Evolutionary conservation across 1,140 invertebrate species (phyloP).

Genomic region (Drosophila jambulina): DNA sequence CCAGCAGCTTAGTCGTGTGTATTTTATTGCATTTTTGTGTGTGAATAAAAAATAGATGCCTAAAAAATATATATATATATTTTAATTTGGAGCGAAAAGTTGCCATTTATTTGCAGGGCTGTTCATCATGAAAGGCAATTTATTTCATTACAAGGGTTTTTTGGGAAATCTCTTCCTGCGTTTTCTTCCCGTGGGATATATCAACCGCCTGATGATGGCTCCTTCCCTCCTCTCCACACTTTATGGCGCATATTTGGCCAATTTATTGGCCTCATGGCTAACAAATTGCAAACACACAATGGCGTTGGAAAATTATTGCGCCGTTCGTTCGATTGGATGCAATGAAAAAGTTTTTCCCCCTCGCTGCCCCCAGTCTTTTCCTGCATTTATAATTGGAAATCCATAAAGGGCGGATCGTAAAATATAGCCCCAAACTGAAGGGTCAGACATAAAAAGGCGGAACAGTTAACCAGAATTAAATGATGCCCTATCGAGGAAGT

Average conservation of each 20-base stretch:
- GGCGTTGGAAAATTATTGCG: constrained; percentile 67
- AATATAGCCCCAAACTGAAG: constrained; percentile 15
- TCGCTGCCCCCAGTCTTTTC: constrained; percentile 21
- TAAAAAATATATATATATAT: constrained; percentile 25
- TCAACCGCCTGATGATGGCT: constrained; percentile 13
- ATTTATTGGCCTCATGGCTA: constrained; percentile 76
- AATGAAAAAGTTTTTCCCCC: constrained; percentile 59
- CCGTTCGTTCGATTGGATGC: constrained; percentile 44
- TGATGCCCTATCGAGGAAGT: constrained; percentile 28
- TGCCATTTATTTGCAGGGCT: constrained; percentile 63
- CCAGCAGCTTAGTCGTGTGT: constrained; percentile 62
- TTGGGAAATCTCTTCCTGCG: constrained; percentile 12
- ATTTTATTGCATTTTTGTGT: constrained; percentile 46
- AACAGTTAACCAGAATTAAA: constrained; percentile 40
- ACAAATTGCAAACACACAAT: constrained; percentile 81
- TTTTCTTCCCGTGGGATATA: constrained; percentile 20
- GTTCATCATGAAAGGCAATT: constrained; percentile 75
- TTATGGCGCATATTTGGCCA: constrained; percentile 75
- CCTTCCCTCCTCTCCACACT: constrained; percentile 25
- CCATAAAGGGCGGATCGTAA: constrained; percentile 56
- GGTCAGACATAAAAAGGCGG: constrained; percentile 33
- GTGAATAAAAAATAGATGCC: constrained; percentile 23
- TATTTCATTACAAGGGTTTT: constrained; percentile 78
- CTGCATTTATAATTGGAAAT: constrained; percentile 66
- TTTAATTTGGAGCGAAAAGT: constrained; percentile 70